These are phyloP conservation scores for Aspiorhynchus laticeps DNA, from an alignment of 2,113 vertebrate species.

Conservation along the genomic window DNA sequence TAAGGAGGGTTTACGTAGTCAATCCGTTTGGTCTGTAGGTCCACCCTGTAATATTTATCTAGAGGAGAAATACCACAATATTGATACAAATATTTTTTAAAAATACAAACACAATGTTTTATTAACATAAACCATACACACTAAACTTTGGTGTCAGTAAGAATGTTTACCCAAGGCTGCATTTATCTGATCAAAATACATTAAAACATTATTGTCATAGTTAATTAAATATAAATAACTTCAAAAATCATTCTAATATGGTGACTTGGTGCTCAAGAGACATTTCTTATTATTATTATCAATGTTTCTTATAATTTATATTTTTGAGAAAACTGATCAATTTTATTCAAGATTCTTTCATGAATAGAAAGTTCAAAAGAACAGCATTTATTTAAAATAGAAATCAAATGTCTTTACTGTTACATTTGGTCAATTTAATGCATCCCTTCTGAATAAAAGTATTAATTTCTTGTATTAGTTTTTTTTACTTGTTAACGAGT, in stretches of 20 bases:
- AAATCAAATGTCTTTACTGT: neutral
- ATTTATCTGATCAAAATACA: neutral
- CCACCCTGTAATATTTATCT: conserved; percentile 94
- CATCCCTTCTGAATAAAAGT: neutral
- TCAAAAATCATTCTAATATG: neutral
- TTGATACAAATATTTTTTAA: neutral
- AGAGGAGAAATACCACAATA: conserved; percentile 31
- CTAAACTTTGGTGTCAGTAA: neutral
- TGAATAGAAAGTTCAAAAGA: neutral
- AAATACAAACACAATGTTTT: neutral
- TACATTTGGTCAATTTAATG: neutral
- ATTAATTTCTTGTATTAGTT: neutral
- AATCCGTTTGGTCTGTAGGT: conserved; percentile 83
- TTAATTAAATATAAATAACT: neutral
- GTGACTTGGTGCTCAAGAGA: neutral
- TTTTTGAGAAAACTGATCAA: neutral
- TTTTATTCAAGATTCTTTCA: neutral
- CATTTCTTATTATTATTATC: neutral
- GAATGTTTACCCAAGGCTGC: neutral
- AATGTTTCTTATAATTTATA: neutral
- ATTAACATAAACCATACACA: neutral
- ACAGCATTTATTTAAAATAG: neutral
- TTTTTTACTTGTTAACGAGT: no score
- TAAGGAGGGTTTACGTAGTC: conserved; percentile 82
- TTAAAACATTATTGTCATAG: no score